Percentiles rank a stretch among this genome's conserved stretches.
Evolutionary conservation across 2,113 vertebrate species (phyloP).

Genomic region (Poeciliopsis turrubarensis): DNA sequence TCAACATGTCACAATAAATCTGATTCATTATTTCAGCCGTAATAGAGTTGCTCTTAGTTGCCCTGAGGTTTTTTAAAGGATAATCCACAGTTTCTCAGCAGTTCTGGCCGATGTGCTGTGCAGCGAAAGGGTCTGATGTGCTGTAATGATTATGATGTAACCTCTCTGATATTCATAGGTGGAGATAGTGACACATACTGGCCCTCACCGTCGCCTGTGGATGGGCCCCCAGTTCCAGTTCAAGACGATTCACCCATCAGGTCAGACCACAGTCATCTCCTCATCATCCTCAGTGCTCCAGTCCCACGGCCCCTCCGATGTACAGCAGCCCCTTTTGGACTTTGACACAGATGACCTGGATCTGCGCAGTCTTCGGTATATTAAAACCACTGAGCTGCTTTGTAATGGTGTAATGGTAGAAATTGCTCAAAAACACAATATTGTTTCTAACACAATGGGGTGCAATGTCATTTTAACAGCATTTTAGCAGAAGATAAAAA

Average conservation of each 20-base stretch:
- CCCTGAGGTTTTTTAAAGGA: too few relatives aligned
- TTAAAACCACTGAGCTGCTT: background rate
- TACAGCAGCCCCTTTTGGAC: constrained; percentile 94
- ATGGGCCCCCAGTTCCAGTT: constrained; percentile 99
- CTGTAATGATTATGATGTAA: background rate
- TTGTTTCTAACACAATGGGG: too few relatives aligned
- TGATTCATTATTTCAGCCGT: too few relatives aligned
- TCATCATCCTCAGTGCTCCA: constrained; percentile 97
- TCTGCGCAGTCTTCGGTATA: constrained; percentile 96
- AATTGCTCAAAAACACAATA: too few relatives aligned
- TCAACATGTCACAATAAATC: too few relatives aligned
- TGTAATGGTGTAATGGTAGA: too few relatives aligned
- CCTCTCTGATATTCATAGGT: constrained; percentile 80
- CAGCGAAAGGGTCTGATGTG: too few relatives aligned
- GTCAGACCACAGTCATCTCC: constrained; percentile 97
- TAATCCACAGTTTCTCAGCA: too few relatives aligned
- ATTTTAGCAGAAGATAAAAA: too few relatives aligned
- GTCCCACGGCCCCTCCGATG: constrained; percentile 91
- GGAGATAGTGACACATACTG: constrained; percentile 97
- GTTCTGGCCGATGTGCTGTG: too few relatives aligned
- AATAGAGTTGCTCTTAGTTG: too few relatives aligned
- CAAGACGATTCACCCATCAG: constrained; percentile 97
- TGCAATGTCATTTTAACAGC: too few relatives aligned
- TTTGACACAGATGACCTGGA: constrained; percentile 97
- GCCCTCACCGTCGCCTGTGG: constrained; percentile 95